A percentile compares a stretch with the other conserved stretches of the same genome.
phyloP scores from a whole-genome alignment of 2,113 vertebrate genomes.

The Enhydra lutris region DNA sequence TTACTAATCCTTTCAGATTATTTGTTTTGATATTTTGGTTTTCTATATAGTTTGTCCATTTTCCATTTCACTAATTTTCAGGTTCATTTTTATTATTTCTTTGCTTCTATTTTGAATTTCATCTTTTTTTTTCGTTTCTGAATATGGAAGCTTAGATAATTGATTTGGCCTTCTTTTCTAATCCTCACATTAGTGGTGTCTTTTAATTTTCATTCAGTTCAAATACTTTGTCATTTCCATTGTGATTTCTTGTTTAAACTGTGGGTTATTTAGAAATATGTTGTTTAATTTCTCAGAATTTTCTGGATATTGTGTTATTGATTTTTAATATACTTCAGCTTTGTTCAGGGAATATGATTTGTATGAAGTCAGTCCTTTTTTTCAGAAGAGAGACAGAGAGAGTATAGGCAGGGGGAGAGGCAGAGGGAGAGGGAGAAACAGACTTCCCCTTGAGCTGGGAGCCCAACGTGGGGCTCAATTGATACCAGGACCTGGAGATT shows the following conservation, averaged over 20 bases:
- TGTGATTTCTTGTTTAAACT: background rate
- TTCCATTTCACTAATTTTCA: background rate
- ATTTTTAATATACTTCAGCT: background rate
- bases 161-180: background rate
- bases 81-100: background rate
- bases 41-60: background rate
- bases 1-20: background rate
- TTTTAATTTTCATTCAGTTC: background rate
- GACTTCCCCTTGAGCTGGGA: background rate
- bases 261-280: background rate
- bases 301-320: background rate
- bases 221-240: background rate
- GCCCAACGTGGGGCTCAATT: background rate
- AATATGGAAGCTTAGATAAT: background rate
- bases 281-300: constrained; percentile 8
- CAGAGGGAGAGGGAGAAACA: background rate
- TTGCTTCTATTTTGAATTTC: background rate
- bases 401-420: background rate
- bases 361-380: background rate
- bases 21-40: background rate
- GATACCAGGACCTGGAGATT: background rate
- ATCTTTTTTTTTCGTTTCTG: background rate
- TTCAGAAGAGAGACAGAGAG: too few species aligned
- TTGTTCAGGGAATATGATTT: background rate
- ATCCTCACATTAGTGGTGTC: background rate